Evolutionary conservation across 1,140 invertebrate species (phyloP), one percentile per base, ranked within the genome.

Genomic region (Halesus radiatus): DNA sequence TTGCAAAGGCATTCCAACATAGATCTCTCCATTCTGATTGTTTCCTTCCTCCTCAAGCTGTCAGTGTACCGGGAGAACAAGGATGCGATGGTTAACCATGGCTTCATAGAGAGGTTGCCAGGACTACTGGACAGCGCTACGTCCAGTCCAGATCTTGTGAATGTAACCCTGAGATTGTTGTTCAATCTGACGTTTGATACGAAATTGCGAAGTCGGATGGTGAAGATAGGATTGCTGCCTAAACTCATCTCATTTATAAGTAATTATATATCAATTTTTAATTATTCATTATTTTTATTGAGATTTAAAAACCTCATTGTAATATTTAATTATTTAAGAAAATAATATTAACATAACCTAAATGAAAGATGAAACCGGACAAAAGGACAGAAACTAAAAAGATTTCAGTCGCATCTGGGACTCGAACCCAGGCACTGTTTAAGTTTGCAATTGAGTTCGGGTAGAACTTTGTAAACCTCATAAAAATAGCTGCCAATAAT

Each of bases 181-280:
- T 97, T 98, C 84, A 99, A 99, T 92, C 92, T 99, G 53, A 98
- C 97, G n/a, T 99, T 99, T 90, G 98, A 99, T 88, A 91, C 93
- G 13, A 94, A 95, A 85, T 87, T 98, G 74, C 91, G 98, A 76
- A 93, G 93, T 76, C 95, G 94, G 89, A 99, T 99, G 94, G 93
- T 99, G 80, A 94, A 95, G 87, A 91, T 94, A 85, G 97, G 97
- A 73, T 89, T 99, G 56, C 88, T 99, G 70, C 95, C 96, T 52
- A 97, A 97, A 90, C 91, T 99, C 78, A 95, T 98, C 32, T 94
- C 94, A 85, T 92, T 98, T 64, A 93, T 99, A 84, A 94, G 96
- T 95, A 92, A 93, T 91, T 52, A n/a, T n/a, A n/a, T n/a, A n/a
- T n/a, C n/a, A n/a, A n/a, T n/a, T n/a, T n/a, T n/a, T n/a, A n/a